Evolutionary conservation across 1,140 invertebrate species (phyloP).

Genomic region (Bathynomus jamesi): DNA sequence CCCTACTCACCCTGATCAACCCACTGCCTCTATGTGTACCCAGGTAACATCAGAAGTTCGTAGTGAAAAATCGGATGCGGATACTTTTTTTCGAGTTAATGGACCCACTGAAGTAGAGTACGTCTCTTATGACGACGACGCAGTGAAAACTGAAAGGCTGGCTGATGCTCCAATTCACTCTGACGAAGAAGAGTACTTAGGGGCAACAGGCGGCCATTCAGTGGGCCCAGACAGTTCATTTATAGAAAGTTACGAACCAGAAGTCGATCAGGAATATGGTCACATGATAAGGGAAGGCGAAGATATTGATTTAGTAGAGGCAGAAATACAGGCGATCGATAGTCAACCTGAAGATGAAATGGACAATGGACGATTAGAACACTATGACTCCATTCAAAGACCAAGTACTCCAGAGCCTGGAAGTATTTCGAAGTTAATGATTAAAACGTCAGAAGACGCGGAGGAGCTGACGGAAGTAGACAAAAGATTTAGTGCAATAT

Average conservation of each 20-base stretch:
- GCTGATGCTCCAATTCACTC: constrained; percentile 25
- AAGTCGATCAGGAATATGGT: constrained; percentile 38
- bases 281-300: constrained; percentile 50
- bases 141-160: constrained; percentile 38
- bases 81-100: constrained; percentile 43
- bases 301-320: constrained; percentile 42
- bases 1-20: constrained; percentile 44
- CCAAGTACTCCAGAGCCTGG: constrained; percentile 48
- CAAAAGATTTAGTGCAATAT: constrained; percentile 36
- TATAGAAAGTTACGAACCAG: constrained; percentile 38
- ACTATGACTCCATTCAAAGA: constrained; percentile 47
- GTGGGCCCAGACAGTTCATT: constrained; percentile 34
- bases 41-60: constrained; percentile 50
- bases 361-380: constrained; percentile 38
- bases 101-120: constrained; percentile 53
- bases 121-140: constrained; percentile 45
- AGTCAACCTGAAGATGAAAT: constrained; percentile 39
- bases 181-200: constrained; percentile 14
- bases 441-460: constrained; percentile 38
- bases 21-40: constrained; percentile 46
- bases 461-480: constrained; percentile 49
- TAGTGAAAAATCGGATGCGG: constrained; percentile 40
- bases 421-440: constrained; percentile 17
- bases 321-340: constrained; percentile 36
- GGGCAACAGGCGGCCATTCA: constrained; percentile 36